Evolutionary conservation across 2,113 vertebrate genomes (phyloP).

Genomic region (Poicephalus gulielmi): DNA sequence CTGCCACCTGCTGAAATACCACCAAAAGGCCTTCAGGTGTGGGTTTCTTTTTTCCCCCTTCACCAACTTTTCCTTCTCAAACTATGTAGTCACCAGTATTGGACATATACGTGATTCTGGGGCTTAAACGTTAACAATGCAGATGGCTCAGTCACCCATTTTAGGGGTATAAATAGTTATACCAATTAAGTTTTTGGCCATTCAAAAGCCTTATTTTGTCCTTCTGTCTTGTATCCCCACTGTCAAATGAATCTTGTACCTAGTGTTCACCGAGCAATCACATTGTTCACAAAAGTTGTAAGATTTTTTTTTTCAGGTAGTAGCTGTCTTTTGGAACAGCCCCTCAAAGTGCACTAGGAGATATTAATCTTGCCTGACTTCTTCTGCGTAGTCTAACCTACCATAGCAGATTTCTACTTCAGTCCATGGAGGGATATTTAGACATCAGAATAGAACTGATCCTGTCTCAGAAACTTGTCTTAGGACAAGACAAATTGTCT

Average conservation of each 20-base stretch:
- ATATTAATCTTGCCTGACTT: background rate
- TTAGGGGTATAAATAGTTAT: background rate
- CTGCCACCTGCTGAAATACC: background rate
- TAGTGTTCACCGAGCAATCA: background rate
- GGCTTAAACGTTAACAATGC: background rate
- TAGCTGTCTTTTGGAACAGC: background rate
- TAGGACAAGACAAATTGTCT: background rate
- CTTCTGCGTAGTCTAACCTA: background rate
- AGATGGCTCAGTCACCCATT: background rate
- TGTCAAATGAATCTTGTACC: background rate
- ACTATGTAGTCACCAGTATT: fast-evolving
- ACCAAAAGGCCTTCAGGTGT: fast-evolving
- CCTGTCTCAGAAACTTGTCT: background rate
- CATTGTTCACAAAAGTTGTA: background rate
- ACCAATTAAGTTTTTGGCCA: background rate
- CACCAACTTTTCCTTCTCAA: background rate
- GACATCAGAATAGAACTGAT: background rate
- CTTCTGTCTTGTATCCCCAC: background rate
- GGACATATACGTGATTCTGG: background rate
- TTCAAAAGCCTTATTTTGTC: fast-evolving
- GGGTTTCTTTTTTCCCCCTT: background rate
- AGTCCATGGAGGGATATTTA: background rate
- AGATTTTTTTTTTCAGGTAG: background rate
- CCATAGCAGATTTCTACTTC: background rate
- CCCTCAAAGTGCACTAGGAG: background rate